A percentile compares a stretch with the other conserved stretches of the same genome.
phyloP scores from a whole-genome alignment of 92 coral and sea anemone genomes.

The Porites evermanni region DNA sequence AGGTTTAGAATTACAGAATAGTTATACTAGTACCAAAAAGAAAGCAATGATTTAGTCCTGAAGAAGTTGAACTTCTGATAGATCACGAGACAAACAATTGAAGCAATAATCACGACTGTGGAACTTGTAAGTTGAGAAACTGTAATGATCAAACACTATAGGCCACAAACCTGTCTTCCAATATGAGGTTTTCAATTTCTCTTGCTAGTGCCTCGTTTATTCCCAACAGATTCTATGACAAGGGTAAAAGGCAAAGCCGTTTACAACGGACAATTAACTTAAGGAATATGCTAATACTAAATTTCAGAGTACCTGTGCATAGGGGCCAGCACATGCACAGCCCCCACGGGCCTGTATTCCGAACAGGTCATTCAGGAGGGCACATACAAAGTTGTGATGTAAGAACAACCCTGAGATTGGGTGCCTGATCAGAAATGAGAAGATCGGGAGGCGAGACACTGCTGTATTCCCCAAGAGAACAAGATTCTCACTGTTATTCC shows the following conservation, averaged over 20 bases:
- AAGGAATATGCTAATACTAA: no score
- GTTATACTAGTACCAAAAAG: no score
- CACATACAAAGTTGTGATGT: conserved; percentile 91
- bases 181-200: conserved; percentile 80
- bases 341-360: conserved; percentile 99
- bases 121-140: no score
- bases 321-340: conserved; percentile 99
- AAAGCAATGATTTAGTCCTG: no score
- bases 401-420: conserved; percentile 88
- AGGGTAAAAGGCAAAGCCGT: background rate
- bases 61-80: no score
- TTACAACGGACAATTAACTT: background rate
- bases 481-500: conserved; percentile 72
- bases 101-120: no score
- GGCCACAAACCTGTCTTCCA: conserved; percentile 85
- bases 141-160: background rate
- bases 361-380: conserved; percentile 90
- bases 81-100: no score
- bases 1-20: no score
- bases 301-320: conserved; percentile 85
- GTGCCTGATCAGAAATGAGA: conserved; percentile 89
- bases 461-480: conserved; percentile 80
- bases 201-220: conserved; percentile 86
- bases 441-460: conserved; percentile 85
- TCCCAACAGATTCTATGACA: conserved; percentile 88